Evolutionary conservation across 2,113 vertebrate genomes (phyloP), one percentile per base, ranked within the genome.

Genomic region (Clarias gariepinus): DNA sequence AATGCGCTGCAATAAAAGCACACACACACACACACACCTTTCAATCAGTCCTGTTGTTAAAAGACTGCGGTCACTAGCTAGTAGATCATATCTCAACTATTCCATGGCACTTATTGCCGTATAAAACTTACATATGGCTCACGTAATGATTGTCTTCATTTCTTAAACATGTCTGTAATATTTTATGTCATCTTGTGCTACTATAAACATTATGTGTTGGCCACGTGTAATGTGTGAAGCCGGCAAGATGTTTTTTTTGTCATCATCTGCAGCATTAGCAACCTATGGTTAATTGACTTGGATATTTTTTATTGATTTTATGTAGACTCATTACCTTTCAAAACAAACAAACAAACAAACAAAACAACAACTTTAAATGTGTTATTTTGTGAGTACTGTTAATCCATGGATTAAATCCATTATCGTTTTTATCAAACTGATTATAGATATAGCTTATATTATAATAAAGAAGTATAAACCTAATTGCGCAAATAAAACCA

Each of bases 401-500:
- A 18, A 47, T 78, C 25, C 10, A 41, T 78, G 36, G n/a, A 79
- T 30, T 36, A 30, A 3, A 16, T 3, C 11, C 4, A 4, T 30
- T 30, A 36, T 13, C 19, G 30, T 83, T 69, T 21, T 9, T 41
- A 61, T 15, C 10, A 81, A 36, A 61, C 23, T 60, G 19, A 23
- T 55, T 52, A 63, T 63, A 21, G 5, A 76, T 79, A 28, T 47
- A 47, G 47, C 47, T 47, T 8, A 47, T 78, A 5, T 61, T 47
- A 61, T 19, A 28, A 30, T 41, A 28, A 61, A 96, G 93, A 96
- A 95, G 95, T 95, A 95, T 93, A 94, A 95, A 92, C 93, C 96
- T 95, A 92, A 96, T 95, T 94, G 95, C 94, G 94, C 92, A 96
- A 93, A 94, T 96, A 95, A 95, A 95, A 96, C 87, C 80, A 92